phyloP scores from a whole-genome alignment of 2,888 invertebrate genomes.

The Luperina nickerlii region DNA sequence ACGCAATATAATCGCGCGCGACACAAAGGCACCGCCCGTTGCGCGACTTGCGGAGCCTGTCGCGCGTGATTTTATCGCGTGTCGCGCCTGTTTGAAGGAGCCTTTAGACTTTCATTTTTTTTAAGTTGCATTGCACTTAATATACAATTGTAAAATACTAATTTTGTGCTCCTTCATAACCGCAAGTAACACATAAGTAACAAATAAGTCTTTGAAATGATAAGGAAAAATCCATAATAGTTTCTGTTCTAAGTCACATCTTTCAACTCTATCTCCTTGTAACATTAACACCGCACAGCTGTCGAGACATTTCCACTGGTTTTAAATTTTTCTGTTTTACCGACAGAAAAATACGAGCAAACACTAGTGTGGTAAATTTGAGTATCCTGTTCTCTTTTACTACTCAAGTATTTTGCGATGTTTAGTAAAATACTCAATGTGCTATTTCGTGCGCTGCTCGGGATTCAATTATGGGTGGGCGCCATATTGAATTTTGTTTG shows the following conservation, averaged over 20 bases:
- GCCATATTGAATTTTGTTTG: neutral
- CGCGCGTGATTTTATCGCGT: too few relatives aligned
- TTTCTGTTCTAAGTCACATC: conserved; percentile 60
- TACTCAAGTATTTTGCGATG: conserved; percentile 73
- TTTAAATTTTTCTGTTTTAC: conserved; percentile 80
- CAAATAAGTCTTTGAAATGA: neutral
- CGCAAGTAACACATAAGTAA: too few relatives aligned
- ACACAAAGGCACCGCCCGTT: too few relatives aligned
- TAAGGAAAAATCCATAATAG: neutral
- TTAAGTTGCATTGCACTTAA: neutral
- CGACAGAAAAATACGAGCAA: conserved; percentile 76
- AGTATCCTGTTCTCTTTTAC: conserved; percentile 72
- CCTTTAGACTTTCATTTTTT: neutral
- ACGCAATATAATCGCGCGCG: too few relatives aligned
- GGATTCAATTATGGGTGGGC: conserved; percentile 23
- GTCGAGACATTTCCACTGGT: conserved; percentile 78
- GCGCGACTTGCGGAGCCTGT: too few relatives aligned
- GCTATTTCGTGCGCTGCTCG: conserved; percentile 48
- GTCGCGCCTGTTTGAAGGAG: too few relatives aligned
- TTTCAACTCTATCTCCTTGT: conserved; percentile 60
- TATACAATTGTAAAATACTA: neutral
- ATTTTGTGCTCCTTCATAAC: neutral
- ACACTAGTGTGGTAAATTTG: conserved; percentile 58
- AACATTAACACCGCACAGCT: conserved; percentile 78
- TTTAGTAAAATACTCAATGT: conserved; percentile 66